A percentile compares a stretch with the other conserved stretches of the same genome.
phyloP scores from a whole-genome alignment of 2,113 vertebrate genomes.

The crab-eating macaque (Macaca fascicularis) region DNA sequence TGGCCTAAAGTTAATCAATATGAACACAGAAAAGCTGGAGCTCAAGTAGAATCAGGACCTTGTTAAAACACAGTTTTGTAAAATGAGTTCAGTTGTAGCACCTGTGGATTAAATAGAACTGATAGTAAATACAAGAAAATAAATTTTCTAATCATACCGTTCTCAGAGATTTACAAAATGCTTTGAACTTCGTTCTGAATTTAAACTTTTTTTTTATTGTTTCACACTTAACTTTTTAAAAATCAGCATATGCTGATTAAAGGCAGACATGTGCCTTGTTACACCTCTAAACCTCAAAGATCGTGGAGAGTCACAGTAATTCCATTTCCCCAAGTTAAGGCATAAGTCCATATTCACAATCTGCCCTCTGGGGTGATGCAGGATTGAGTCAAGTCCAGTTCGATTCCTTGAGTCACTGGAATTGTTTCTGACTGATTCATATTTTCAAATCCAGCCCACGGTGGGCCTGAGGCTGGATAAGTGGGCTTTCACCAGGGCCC shows the following conservation, averaged over 20 bases:
- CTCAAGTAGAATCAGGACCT: not conserved
- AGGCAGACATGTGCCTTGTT: too few species aligned
- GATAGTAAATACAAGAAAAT: not conserved
- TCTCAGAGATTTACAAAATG: not conserved
- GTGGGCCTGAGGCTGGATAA: not conserved
- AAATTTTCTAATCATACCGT: not conserved
- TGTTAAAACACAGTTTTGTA: not conserved
- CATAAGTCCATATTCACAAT: not conserved
- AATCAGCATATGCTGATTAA: not conserved
- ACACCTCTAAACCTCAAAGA: not conserved
- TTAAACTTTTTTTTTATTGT: not conserved
- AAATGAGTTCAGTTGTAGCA: not conserved
- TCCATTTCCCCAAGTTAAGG: not conserved
- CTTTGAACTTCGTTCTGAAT: not conserved
- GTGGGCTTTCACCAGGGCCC: not conserved
- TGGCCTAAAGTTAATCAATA: slow-evolving; percentile 33
- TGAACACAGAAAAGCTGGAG: not conserved
- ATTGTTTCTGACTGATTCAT: not conserved
- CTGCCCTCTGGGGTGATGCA: not conserved
- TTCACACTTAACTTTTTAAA: not conserved
- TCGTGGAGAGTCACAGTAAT: not conserved
- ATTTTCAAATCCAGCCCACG: not conserved
- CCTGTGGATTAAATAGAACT: not conserved
- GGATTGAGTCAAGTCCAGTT: not conserved
- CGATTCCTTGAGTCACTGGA: not conserved